Conservation (phyloP, 2,113 vertebrate species). For the Pyrgilauda ruficollis region DNA sequence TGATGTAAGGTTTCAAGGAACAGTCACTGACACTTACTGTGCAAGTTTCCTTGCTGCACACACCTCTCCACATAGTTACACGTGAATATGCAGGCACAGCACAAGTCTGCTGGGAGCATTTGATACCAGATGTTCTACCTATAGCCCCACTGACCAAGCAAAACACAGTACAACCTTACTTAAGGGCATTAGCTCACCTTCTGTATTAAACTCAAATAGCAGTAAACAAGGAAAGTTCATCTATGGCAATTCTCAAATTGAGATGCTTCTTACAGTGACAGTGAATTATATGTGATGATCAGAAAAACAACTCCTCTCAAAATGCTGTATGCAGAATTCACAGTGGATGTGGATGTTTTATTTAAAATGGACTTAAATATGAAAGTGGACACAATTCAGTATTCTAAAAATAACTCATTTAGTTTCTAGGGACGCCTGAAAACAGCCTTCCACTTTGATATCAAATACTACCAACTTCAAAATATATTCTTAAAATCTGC, state of each 20-base stretch:
- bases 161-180: neutral
- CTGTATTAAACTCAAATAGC: neutral
- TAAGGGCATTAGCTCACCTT: neutral
- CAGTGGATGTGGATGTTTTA: neutral
- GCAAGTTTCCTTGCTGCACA: neutral
- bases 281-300: neutral
- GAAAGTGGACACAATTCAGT: neutral
- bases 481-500: neutral
- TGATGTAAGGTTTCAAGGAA: neutral
- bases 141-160: neutral
- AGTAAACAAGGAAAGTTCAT: neutral
- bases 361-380: neutral
- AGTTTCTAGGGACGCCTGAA: neutral
- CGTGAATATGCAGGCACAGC: fast-evolving
- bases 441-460: neutral
- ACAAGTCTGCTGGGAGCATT: fast-evolving
- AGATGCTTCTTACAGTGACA: neutral
- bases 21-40: too few relatives aligned
- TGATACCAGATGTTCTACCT: neutral
- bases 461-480: neutral
- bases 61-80: neutral
- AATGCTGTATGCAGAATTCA: neutral
- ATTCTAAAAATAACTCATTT: neutral
- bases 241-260: neutral
- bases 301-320: neutral